phyloP scores from a whole-genome alignment of 2,113 vertebrate genomes.

The Corythornis vintsioides region DNA sequence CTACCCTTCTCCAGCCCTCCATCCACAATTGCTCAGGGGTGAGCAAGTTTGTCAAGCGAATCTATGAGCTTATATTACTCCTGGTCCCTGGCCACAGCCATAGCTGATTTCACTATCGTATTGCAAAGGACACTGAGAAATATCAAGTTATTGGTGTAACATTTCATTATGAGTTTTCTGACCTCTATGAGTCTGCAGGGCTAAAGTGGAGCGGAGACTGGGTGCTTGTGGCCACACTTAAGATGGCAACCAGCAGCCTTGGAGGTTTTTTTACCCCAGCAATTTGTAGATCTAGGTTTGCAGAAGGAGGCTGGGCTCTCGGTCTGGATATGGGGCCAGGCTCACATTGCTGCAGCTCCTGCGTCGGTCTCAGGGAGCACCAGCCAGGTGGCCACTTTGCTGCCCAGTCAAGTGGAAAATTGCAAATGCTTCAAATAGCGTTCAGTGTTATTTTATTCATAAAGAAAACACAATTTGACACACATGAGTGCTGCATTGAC shows the following conservation, averaged over 20 bases:
- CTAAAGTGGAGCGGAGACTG: not conserved
- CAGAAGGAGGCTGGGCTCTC: not conserved
- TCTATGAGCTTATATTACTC: conserved; percentile 40
- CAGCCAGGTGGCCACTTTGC: conserved; percentile 61
- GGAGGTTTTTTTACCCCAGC: not conserved
- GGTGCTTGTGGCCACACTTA: not conserved
- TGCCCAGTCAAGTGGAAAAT: conserved; percentile 74
- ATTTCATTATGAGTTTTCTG: conserved; percentile 5
- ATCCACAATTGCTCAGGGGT: accelerated
- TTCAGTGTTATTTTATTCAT: conserved; percentile 70
- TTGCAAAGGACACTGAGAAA: conserved; percentile 41
- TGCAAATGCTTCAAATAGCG: conserved; percentile 64
- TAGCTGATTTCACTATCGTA: conserved; percentile 18
- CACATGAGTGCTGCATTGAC: not conserved
- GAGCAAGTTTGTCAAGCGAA: not conserved
- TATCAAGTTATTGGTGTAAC: conserved; percentile 31
- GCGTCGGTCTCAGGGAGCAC: not conserved
- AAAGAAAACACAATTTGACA: conserved; percentile 51
- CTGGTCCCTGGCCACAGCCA: not conserved
- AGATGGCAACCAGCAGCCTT: not conserved
- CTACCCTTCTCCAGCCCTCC: not conserved
- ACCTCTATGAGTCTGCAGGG: not conserved
- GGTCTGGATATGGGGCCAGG: not conserved
- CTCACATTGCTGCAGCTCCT: conserved; percentile 27
- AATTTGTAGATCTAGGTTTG: not conserved